Percentiles rank a stretch among this genome's conserved stretches.
Conservation (phyloP, 23 tunicate genomes). For the Styela clava region DNA sequence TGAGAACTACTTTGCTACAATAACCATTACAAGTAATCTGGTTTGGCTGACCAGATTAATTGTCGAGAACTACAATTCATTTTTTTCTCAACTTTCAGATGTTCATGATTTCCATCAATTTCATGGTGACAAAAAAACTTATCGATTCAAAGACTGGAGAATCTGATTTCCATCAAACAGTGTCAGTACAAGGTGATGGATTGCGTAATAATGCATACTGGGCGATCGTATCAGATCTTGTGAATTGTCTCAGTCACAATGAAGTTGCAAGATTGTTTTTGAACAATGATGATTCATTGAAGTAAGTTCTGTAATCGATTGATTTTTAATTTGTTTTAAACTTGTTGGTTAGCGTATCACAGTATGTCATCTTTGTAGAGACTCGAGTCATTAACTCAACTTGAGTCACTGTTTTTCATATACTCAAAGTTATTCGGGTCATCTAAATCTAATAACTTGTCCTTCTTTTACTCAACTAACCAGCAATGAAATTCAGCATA, state of each 20-base stretch:
- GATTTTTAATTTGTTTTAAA: neutral
- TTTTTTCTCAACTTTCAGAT: slow-evolving; percentile 46
- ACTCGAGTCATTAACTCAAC: too few species aligned
- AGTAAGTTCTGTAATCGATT: slow-evolving; percentile 24
- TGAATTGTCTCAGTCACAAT: slow-evolving; percentile 74
- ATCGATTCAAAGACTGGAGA: slow-evolving; percentile 36
- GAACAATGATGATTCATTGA: slow-evolving; percentile 28
- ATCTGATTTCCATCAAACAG: slow-evolving; percentile 61
- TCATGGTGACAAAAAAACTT: slow-evolving; percentile 37
- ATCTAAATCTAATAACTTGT: too few species aligned
- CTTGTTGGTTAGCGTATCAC: too few species aligned
- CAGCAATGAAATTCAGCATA: too few species aligned
- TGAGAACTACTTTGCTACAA: too few species aligned
- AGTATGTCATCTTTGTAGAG: too few species aligned
- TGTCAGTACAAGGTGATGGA: slow-evolving; percentile 24
- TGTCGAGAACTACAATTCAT: too few species aligned
- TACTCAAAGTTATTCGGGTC: too few species aligned
- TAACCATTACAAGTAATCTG: too few species aligned
- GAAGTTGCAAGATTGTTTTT: slow-evolving; percentile 46
- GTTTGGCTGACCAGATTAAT: too few species aligned
- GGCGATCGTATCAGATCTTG: slow-evolving; percentile 93
- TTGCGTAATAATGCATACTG: slow-evolving; percentile 77
- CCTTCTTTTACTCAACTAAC: too few species aligned
- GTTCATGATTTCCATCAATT: slow-evolving; percentile 64
- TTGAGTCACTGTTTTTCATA: too few species aligned